A percentile compares a stretch with the other conserved stretches of the same genome.
These are phyloP conservation scores for Thymelicus lineola DNA, from an alignment of 2,888 invertebrate species.

Conservation along the genomic window DNA sequence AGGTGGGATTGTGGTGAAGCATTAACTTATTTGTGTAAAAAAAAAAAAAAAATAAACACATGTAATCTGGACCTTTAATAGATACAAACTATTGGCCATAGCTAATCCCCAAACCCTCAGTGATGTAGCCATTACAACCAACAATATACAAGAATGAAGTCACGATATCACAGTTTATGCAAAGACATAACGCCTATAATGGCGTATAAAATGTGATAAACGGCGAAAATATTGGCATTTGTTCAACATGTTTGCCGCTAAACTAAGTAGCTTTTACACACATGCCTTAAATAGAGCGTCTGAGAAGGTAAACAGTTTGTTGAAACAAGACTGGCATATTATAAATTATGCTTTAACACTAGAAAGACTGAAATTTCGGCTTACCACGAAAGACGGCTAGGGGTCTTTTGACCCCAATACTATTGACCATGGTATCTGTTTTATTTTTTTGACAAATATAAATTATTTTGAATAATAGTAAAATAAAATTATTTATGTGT, in stretches of 20 bases:
- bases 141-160: conserved; percentile 23
- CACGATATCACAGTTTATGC: conserved; percentile 45
- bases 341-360: neutral
- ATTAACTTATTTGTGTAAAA: too few relatives aligned
- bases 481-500: too few relatives aligned
- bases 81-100: neutral
- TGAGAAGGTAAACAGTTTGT: neutral
- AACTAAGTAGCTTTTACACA: conserved; percentile 26
- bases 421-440: too few relatives aligned
- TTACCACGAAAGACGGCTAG: too few relatives aligned
- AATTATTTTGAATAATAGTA: too few relatives aligned
- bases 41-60: too few relatives aligned
- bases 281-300: neutral
- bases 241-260: conserved; percentile 48
- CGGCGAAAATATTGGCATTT: conserved; percentile 47
- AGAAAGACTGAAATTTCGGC: too few relatives aligned
- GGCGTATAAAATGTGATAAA: conserved; percentile 50
- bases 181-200: conserved; percentile 47
- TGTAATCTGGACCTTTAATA: too few relatives aligned
- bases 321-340: neutral
- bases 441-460: too few relatives aligned
- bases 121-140: conserved; percentile 16
- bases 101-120: conserved; percentile 10
- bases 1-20: too few relatives aligned
- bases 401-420: too few relatives aligned